Base-by-base conservation (phyloP, 2,113 vertebrate genomes). In the Ariopsis seemanni region DNA sequence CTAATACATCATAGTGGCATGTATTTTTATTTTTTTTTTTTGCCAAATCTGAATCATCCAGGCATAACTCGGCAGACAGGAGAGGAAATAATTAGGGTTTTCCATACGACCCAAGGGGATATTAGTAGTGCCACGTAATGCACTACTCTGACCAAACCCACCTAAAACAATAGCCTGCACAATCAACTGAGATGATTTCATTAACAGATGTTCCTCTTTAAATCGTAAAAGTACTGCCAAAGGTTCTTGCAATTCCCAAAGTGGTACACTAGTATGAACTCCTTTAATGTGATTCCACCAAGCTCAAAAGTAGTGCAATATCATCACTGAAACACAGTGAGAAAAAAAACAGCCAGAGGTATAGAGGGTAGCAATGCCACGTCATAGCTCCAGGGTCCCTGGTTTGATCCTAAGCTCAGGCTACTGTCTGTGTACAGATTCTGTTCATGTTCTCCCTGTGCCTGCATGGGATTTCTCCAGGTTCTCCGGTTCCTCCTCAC, bases 21-120 rank as follows among this genome's bases (percentile, higher is more conserved):
- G 42, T 42, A n/a, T n/a, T n/a, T n/a, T n/a, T 4, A 2, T 42
- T 42, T 42, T 42, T 42, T 42, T 42, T 42, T 55, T 67, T 27
- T 83, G 42, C 42, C 8, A 77, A 77, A 83, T 67, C 14, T 71
- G 53, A 85, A 81, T 50, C 48, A 69, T 65, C 18, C 22, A 55
- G 25, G 22, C 20, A 71, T 52, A 53, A 42, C 53, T 50, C 62
- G 14, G 0, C 34, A 80, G 30, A 9, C 67, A 25, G 15, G 17
- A 80, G 27, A 80, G 53, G 22, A 22, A 84, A 69, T n/a, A 65
- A 25, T 82, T 18, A 25, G 30, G 80, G 30, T 63, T 82, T 63
- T 67, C 22, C 60, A n/a, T 63, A 65, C 12, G 10, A 67, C 15
- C 18, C 62, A 72, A 72, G 8, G 9, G 18, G 65, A 71, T 20